phyloP scores from a whole-genome alignment of 2,113 vertebrate genomes.

The Muntiacus reevesi region DNA sequence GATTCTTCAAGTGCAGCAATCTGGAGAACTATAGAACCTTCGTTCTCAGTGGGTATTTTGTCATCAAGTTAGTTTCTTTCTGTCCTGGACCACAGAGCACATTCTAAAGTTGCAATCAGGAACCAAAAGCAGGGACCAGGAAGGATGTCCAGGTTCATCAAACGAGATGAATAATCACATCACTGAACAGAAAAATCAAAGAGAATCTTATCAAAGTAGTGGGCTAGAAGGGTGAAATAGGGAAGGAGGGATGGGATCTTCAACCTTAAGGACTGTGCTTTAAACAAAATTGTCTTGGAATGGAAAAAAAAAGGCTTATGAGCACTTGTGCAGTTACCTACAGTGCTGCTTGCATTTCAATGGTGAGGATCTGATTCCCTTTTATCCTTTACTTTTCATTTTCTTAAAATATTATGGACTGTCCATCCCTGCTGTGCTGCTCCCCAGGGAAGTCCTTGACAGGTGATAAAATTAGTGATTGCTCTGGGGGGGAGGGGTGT shows the following conservation, averaged over 20 bases:
- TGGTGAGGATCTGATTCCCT: not conserved
- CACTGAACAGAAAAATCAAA: not conserved
- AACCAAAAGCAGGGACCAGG: not conserved
- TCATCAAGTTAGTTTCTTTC: not conserved
- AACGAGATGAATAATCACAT: not conserved
- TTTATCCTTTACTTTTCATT: slow-evolving; percentile 2
- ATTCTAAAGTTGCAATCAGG: not conserved
- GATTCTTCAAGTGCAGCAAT: not conserved
- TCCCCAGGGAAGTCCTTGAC: not conserved
- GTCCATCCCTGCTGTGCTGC: accelerated
- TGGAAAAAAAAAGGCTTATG: not conserved
- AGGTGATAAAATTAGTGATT: not conserved
- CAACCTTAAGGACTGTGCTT: not conserved
- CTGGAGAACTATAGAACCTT: not conserved
- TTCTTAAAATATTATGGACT: not conserved
- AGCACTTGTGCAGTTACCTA: not conserved
- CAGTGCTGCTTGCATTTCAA: not conserved
- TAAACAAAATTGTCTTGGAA: not conserved
- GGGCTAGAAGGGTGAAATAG: not conserved
- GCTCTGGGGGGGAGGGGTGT: accelerated
- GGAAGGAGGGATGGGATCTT: not conserved
- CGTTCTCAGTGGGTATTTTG: not conserved
- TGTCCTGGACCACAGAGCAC: not conserved
- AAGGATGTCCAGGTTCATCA: not conserved
- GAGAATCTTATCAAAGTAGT: not conserved